Percentiles rank a stretch among this genome's conserved stretches.
Evolutionary conservation across 2,113 vertebrate genomes (phyloP).

Genomic region (Tympanuchus pallidicinctus): DNA sequence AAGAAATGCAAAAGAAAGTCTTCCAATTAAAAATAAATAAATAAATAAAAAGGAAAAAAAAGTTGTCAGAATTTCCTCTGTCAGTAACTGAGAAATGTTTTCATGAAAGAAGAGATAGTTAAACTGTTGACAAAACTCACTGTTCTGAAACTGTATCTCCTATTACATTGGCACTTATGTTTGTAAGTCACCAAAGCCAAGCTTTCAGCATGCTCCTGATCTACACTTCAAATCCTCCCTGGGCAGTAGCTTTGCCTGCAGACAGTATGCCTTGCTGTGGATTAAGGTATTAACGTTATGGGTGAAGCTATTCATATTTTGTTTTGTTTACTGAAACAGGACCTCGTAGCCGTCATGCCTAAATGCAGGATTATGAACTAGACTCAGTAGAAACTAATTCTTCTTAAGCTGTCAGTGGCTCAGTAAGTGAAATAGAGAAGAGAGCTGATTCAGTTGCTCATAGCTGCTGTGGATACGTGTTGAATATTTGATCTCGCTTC

Average conservation of each 20-base stretch:
- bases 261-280: conserved; percentile 7
- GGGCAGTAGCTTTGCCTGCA: conserved; percentile 13
- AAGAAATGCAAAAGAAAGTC: background rate
- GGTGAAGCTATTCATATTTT: conserved; percentile 13
- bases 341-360: background rate
- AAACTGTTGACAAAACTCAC: conserved; percentile 23
- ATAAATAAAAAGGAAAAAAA: background rate
- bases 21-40: background rate
- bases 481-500: conserved; percentile 6
- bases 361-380: conserved; percentile 33
- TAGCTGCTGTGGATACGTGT: background rate
- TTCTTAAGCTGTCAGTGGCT: conserved; percentile 22
- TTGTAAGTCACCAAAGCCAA: conserved; percentile 4
- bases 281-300: conserved; percentile 5
- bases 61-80: background rate
- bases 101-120: background rate
- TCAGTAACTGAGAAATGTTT: conserved; percentile 2
- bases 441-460: background rate
- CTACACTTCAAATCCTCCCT: background rate
- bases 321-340: conserved; percentile 40
- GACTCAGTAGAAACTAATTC: conserved; percentile 39
- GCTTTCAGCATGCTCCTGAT: background rate
- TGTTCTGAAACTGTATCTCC: conserved; percentile 3
- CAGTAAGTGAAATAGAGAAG: background rate
- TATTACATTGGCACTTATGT: background rate